Evolutionary conservation across 2,113 vertebrate species (phyloP).

Genomic region (Aythya baeri): DNA sequence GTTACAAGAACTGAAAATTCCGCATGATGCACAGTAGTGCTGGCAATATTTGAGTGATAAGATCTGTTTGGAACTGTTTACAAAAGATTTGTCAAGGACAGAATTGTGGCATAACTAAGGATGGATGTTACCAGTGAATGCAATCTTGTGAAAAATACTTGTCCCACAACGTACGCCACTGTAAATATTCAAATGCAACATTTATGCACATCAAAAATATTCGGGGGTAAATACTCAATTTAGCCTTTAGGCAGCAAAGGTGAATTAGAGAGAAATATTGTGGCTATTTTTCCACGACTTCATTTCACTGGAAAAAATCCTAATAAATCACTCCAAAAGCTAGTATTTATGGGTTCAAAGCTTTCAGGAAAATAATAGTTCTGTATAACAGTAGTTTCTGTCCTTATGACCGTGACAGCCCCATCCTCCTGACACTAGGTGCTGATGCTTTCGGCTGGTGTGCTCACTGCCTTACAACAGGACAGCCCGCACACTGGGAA

Average conservation of each 20-base stretch:
- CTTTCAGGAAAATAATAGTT: not conserved
- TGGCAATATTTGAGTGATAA: slow-evolving; percentile 32
- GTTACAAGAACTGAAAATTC: slow-evolving; percentile 53
- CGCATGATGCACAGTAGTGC: slow-evolving; percentile 47
- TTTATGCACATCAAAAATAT: slow-evolving; percentile 59
- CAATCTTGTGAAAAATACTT: slow-evolving; percentile 43
- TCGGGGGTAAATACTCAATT: not conserved
- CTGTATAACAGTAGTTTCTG: slow-evolving; percentile 9
- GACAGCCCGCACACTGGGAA: slow-evolving; percentile 28
- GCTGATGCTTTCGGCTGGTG: slow-evolving; percentile 13
- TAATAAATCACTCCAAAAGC: slow-evolving; percentile 18
- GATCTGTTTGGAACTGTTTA: slow-evolving; percentile 20
- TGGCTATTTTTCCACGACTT: not conserved
- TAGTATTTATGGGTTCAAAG: slow-evolving; percentile 39
- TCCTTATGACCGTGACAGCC: not conserved
- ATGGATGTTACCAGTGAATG: slow-evolving; percentile 12
- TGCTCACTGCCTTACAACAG: not conserved
- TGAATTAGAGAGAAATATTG: slow-evolving; percentile 27
- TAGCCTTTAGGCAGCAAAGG: slow-evolving; percentile 24
- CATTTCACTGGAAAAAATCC: slow-evolving; percentile 6
- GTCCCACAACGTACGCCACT: slow-evolving; percentile 46
- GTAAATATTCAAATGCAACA: slow-evolving; percentile 37
- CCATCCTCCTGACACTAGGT: not conserved
- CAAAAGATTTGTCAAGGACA: slow-evolving; percentile 8
- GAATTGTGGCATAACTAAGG: slow-evolving; percentile 38